Evolutionary conservation across 2,888 invertebrate genomes (phyloP), one percentile per base, ranked within the genome.

Genomic region (Erebia aethiops): DNA sequence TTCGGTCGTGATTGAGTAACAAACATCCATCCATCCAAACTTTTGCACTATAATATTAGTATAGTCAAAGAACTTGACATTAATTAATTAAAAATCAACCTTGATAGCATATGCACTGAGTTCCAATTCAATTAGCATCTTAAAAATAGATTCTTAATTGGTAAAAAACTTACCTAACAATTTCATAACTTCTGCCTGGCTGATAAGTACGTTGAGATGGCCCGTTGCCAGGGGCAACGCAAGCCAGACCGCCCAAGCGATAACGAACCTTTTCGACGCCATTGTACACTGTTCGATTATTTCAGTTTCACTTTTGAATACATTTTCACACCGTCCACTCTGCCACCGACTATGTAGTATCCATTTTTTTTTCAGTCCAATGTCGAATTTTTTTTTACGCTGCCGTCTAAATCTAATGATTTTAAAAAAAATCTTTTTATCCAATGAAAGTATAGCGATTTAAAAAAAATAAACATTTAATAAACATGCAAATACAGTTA

Each of bases 161-260:
- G 46, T 64, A 56, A 64, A 57, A 61, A 61, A 90, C 96, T 95
- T 92, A 97, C 96, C 96, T 89, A 97, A 91, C 81, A 97, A 93
- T 92, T 96, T 96, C 95, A 95, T 95, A 84, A 97, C 96, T 94
- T 97, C 96, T 77, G 95, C 95, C 87, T 96, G 95, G 88, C 96
- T 96, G 93, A 97, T 96, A 91, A 96, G 97, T 84, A 97, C 95
- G 91, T 96, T 96, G 83, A 96, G 95, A 94, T 96, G 96, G 87
- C 95, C 95, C 87, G 95, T 93, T 91, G 94, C 94, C 91, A 92
- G 84, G 80, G 93, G 91, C 89, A 92, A 89, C 89, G 87, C 86
- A 73, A 91, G 85, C 85, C 88, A 89, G 79, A 87, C 84, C 81
- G 87, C 87, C 89, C 90, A 91, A 78, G 87, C 89, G 80, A 90